phyloP scores from a whole-genome alignment of 2,113 vertebrate genomes.

The Murina feae region DNA sequence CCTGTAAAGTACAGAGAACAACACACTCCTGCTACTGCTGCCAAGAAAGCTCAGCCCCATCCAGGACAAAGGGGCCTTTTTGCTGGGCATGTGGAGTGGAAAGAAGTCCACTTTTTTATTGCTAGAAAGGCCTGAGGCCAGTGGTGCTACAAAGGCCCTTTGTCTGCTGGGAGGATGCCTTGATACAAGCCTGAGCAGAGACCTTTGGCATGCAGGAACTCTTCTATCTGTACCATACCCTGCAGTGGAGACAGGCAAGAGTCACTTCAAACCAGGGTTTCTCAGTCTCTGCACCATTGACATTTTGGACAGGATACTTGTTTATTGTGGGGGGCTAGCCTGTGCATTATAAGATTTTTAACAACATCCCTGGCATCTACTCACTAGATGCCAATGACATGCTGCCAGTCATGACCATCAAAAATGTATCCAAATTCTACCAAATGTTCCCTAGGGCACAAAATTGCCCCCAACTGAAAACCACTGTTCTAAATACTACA shows the following conservation, averaged over 20 bases:
- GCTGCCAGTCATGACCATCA: not conserved
- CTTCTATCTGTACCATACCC: not conserved
- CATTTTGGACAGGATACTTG: not conserved
- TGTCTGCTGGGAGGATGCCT: conserved; percentile 44
- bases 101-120: conserved; percentile 43
- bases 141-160: conserved; percentile 45
- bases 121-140: conserved; percentile 56
- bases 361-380: not conserved
- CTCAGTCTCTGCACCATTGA: not conserved
- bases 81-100: not conserved
- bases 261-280: not conserved
- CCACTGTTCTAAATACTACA: not conserved
- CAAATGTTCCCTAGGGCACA: not conserved
- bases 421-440: not conserved
- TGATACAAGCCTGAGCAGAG: conserved; percentile 42
- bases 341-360: not conserved
- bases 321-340: not conserved
- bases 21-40: conserved; percentile 6
- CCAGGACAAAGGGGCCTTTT: conserved; percentile 54
- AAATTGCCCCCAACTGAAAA: not conserved
- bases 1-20: conserved; percentile 47
- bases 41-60: not conserved
- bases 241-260: not conserved
- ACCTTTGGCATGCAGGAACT: not conserved
- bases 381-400: not conserved